These are phyloP conservation scores for Prolemur simus DNA, from an alignment of 2,113 vertebrate species.

Conservation along the genomic window DNA sequence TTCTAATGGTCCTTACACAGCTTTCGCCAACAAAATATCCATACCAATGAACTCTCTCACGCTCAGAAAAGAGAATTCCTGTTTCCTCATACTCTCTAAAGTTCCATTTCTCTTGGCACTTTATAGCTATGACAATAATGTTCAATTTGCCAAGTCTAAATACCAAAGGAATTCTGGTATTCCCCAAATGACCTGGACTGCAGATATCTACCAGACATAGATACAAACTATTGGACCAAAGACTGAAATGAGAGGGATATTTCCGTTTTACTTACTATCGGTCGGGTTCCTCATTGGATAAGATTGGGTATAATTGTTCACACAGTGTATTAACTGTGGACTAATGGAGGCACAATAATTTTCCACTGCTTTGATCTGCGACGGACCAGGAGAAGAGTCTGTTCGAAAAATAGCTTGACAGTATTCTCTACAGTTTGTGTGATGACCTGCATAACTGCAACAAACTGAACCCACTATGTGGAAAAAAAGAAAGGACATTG, in stretches of 20 bases:
- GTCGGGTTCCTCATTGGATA: slow-evolving; percentile 96
- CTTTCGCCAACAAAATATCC: not conserved
- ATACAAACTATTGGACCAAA: slow-evolving; percentile 6
- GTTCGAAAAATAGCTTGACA: slow-evolving; percentile 99
- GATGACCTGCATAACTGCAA: slow-evolving; percentile 96
- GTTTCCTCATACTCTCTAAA: not conserved
- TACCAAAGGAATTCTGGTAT: not conserved
- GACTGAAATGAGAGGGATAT: not conserved
- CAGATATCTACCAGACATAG: not conserved
- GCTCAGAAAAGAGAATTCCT: not conserved
- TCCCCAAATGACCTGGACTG: not conserved
- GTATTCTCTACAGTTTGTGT: slow-evolving; percentile 97
- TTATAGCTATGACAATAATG: slow-evolving; percentile 20
- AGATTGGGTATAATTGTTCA: slow-evolving; percentile 97
- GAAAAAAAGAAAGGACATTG: slow-evolving; percentile 42
- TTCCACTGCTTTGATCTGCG: slow-evolving; percentile 96
- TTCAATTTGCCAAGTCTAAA: slow-evolving; percentile 36
- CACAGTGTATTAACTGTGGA: slow-evolving; percentile 93
- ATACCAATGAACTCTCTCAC: not conserved
- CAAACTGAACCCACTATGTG: slow-evolving; percentile 95
- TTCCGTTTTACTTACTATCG: slow-evolving; percentile 91
- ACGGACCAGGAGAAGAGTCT: slow-evolving; percentile 95
- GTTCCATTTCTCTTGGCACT: not conserved
- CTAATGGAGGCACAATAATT: slow-evolving; percentile 96
- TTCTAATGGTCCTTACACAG: slow-evolving; percentile 2